phyloP scores from a whole-genome alignment of 2,113 vertebrate species.

The Hydropotes inermis region DNA sequence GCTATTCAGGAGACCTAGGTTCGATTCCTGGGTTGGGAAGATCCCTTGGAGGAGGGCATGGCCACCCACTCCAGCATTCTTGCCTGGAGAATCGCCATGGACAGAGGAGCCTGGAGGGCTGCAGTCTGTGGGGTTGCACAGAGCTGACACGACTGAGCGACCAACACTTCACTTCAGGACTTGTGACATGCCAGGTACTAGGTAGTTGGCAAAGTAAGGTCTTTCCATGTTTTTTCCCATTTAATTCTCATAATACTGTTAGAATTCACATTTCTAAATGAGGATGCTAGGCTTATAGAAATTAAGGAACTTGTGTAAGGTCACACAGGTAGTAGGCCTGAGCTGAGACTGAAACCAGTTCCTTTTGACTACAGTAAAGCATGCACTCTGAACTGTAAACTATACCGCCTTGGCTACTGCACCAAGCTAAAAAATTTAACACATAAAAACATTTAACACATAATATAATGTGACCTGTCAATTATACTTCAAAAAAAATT shows the following conservation, averaged over 20 bases:
- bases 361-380: neutral
- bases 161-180: neutral
- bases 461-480: neutral
- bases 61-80: neutral
- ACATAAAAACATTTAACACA: neutral
- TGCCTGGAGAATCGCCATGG: neutral
- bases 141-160: neutral
- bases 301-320: slow-evolving; percentile 64
- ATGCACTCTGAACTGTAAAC: neutral
- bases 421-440: neutral
- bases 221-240: neutral
- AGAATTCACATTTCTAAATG: neutral
- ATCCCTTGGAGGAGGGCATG: neutral
- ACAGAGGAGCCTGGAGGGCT: neutral
- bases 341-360: slow-evolving; percentile 66
- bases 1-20: neutral
- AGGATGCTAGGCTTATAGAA: slow-evolving; percentile 49
- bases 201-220: neutral
- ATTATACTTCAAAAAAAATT: neutral
- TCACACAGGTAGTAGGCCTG: slow-evolving; percentile 17
- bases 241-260: neutral
- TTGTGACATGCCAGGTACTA: neutral
- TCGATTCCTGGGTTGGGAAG: neutral
- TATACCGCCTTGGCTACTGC: neutral
- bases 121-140: neutral